Evolutionary conservation across 2,113 vertebrate species (phyloP).

Genomic region (Mus musculus): DNA sequence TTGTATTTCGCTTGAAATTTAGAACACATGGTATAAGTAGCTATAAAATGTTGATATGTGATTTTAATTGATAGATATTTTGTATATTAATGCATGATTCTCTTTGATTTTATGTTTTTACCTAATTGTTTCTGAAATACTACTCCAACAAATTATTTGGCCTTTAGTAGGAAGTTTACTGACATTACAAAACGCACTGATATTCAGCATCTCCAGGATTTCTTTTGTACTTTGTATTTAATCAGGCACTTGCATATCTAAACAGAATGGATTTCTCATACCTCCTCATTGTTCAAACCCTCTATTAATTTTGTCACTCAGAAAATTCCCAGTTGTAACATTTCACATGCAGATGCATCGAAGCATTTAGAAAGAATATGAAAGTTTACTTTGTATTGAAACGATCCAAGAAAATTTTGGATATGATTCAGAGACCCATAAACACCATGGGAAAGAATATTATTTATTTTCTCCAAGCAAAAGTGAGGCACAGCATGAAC

Average conservation of each 20-base stretch:
- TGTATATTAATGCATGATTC: background rate
- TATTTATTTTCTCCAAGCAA: background rate
- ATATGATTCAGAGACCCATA: background rate
- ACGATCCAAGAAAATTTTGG: constrained; percentile 32
- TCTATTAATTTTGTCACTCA: constrained; percentile 29
- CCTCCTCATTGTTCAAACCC: constrained; percentile 6
- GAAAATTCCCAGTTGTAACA: background rate
- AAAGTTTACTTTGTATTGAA: background rate
- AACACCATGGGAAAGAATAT: background rate
- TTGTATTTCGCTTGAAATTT: background rate
- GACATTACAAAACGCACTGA: background rate
- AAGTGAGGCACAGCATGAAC: background rate
- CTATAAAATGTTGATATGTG: background rate
- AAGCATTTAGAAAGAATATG: background rate
- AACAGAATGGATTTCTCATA: background rate
- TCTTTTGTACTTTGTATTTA: background rate
- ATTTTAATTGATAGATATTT: background rate
- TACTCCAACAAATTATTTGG: background rate
- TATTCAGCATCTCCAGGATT: background rate
- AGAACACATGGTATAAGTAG: background rate
- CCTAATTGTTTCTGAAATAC: background rate
- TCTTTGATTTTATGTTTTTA: background rate
- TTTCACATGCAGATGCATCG: constrained; percentile 8
- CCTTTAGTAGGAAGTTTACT: background rate
- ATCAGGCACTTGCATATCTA: background rate